Base-by-base conservation (phyloP, 2,113 vertebrate species). In the Myanophis thanlyinensis region DNA sequence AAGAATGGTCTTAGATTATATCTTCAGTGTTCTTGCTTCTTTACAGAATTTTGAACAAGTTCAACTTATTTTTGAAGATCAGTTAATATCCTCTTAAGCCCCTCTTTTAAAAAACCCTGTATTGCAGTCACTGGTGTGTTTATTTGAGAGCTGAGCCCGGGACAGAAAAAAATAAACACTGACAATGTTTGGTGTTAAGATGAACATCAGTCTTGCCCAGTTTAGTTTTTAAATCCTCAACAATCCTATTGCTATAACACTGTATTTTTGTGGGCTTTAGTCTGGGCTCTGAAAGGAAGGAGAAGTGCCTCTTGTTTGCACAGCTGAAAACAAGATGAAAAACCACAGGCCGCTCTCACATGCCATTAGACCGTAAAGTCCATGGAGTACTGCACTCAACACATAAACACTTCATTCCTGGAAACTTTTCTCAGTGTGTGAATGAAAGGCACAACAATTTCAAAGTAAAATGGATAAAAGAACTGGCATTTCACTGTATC, bases 271-370 rank as follows among this genome's bases (percentile, higher is more conserved):
- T 95, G 96, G 93, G 94, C 95, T 52, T n/a, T 53, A 95, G 92
- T 92, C 95, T 93, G 97, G 97, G 95, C 96, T 96, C 95, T 95
- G 96, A 98, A 97, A 97, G 95, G 97, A 97, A 88, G 95, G 96
- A 95, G 98, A 98, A 97, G 95, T 97, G 97, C 97, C 95, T 96
- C 96, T 96, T 99, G 98, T 99, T 99, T 99, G 98, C 98, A 99
- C 99, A 99, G 99, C 99, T 99, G 99, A 99, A 98, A 98, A 97
- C 98, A 99, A 99, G 99, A 98, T 99, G 99, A 98, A 98, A 98
- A 98, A 98, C 98, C 98, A 97, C 98, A 98, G 98, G 98, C 97
- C 97, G 97, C 97, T 99, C 98, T 98, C 98, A 98, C 98, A 99
- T 98, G 98, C 98, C 98, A 99, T 99, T 99, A 99, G 98, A 97